A percentile compares a stretch with the other conserved stretches of the same genome.
Evolutionary conservation across 2,797 vertebrate species (phyloP).

Genomic region (Sebastes itinus): DNA sequence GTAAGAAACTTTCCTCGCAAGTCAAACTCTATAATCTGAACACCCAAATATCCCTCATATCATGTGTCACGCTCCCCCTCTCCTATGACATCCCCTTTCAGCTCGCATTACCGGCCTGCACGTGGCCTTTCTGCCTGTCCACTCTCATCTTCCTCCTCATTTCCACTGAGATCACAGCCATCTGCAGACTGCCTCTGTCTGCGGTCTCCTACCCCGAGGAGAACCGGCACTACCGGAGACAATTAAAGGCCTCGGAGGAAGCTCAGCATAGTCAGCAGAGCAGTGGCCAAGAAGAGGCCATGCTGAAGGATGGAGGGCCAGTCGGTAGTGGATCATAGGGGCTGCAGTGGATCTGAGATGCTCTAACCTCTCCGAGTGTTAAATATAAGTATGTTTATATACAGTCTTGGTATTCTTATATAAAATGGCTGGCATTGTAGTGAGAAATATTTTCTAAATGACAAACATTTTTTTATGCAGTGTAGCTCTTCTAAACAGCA

Average conservation of each 20-base stretch:
- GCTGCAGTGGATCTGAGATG: not conserved
- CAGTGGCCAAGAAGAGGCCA: conserved; percentile 25
- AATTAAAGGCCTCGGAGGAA: conserved; percentile 22
- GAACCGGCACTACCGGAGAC: conserved; percentile 79
- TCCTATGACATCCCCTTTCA: conserved; percentile 58
- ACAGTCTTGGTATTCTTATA: not conserved
- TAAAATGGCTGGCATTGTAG: conserved; percentile 26
- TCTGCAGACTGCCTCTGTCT: conserved; percentile 84
- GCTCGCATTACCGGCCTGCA: conserved; percentile 84
- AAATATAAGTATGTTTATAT: not conserved
- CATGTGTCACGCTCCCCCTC: conserved; percentile 39
- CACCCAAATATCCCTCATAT: conserved; percentile 23
- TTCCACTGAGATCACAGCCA: conserved; percentile 77
- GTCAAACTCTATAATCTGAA: conserved; percentile 1
- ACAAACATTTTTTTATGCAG: conserved; percentile 3
- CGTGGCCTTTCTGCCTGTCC: conserved; percentile 89
- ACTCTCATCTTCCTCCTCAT: conserved; percentile 86
- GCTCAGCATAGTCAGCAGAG: conserved; percentile 23
- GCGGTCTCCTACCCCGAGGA: conserved; percentile 86
- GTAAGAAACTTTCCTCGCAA: conserved; percentile 30
- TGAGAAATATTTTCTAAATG: not conserved
- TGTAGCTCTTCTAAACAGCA: conserved; percentile 39
- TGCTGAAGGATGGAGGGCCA: not conserved
- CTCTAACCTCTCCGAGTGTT: not conserved
- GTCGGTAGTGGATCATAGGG: not conserved